Conservation (phyloP, 2,113 vertebrate species). For the Trinectes maculatus region DNA sequence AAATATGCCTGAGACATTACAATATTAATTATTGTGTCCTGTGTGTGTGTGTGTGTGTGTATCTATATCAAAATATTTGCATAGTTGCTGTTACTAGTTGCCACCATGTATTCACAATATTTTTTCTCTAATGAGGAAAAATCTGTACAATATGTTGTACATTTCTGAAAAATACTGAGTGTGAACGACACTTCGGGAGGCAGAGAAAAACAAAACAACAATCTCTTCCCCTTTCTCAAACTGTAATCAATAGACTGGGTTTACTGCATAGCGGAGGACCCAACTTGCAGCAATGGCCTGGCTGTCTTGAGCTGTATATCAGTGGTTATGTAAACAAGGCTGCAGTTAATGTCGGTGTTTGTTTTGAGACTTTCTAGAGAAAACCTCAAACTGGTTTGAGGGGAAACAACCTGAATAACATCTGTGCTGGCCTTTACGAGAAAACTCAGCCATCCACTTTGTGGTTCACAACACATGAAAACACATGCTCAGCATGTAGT, state of each 20-base stretch:
- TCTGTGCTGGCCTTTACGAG: conserved; percentile 75
- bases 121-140: no score
- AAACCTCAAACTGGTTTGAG: conserved; percentile 67
- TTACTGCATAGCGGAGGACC: neutral
- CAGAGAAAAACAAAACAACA: neutral
- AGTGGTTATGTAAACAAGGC: conserved; percentile 51
- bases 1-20: neutral
- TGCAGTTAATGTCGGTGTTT: conserved; percentile 53
- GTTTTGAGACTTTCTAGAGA: conserved; percentile 64
- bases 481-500: conserved; percentile 42
- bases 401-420: conserved; percentile 71
- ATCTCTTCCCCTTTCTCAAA: conserved; percentile 8
- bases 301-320: conserved; percentile 29
- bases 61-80: neutral
- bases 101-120: neutral
- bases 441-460: conserved; percentile 71
- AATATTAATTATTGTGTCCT: no score
- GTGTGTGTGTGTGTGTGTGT: no score
- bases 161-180: conserved; percentile 1
- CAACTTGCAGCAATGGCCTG: conserved; percentile 7
- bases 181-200: no score
- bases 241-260: neutral
- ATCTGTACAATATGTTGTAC: neutral
- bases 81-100: neutral
- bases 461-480: conserved; percentile 47